Evolutionary conservation across 2,797 vertebrate species (phyloP).

Genomic region (Lagorchestes hirsutus): DNA sequence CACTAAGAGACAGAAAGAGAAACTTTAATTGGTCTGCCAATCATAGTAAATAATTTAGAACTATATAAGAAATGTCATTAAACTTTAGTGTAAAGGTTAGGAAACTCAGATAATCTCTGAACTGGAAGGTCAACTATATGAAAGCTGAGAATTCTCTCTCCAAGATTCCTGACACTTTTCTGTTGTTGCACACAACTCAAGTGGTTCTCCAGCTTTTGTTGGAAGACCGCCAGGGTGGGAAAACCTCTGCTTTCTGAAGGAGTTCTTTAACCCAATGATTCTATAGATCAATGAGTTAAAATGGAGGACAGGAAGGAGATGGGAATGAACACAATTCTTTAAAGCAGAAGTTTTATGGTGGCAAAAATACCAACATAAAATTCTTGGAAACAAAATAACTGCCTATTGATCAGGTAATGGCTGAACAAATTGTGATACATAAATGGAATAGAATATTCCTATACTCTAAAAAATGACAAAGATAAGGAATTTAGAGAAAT

Average conservation of each 20-base stretch:
- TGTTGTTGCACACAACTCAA: not conserved
- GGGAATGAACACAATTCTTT: not conserved
- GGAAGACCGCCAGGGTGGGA: not conserved
- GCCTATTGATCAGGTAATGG: not conserved
- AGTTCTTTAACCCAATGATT: not conserved
- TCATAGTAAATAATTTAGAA: not conserved
- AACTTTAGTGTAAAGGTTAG: not conserved
- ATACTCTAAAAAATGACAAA: not conserved
- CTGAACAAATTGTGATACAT: not conserved
- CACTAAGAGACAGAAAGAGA: not conserved
- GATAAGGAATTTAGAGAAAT: not conserved
- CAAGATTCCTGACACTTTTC: not conserved
- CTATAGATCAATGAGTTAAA: not conserved
- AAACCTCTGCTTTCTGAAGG: not conserved
- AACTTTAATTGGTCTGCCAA: not conserved
- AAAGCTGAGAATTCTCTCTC: not conserved
- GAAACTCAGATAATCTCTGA: not conserved
- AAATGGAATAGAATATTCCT: not conserved
- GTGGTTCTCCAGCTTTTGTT: not conserved
- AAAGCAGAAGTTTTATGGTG: not conserved
- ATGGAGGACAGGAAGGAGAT: too few species aligned
- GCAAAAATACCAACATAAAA: not conserved
- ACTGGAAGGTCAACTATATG: not conserved
- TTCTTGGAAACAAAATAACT: not conserved
- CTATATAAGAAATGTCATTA: not conserved